A percentile compares a stretch with the other conserved stretches of the same genome.
These are phyloP conservation scores for Drosophila tsacasi DNA, from an alignment of 1,140 invertebrate species.

Conservation along the genomic window DNA sequence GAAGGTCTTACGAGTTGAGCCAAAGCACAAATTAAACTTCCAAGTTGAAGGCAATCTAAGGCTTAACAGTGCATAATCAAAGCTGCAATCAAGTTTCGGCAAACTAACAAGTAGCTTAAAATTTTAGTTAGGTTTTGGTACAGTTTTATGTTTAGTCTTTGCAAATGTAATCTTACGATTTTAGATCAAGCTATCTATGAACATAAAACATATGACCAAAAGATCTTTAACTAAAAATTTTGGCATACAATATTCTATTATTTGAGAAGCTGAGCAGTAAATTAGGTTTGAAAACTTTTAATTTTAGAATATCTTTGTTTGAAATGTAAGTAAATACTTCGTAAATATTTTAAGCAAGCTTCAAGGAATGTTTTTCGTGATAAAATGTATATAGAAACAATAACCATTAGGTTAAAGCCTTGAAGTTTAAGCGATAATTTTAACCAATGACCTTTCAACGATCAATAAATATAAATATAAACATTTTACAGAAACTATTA, in stretches of 20 bases:
- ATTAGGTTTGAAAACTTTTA: background rate
- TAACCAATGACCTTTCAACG: background rate
- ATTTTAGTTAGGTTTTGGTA: too few relatives aligned
- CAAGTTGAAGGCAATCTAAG: background rate
- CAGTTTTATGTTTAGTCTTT: background rate
- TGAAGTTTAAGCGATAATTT: background rate
- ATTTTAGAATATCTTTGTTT: background rate
- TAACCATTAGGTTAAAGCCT: background rate
- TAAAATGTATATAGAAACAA: too few relatives aligned
- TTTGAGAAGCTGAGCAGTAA: background rate
- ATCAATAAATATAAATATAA: background rate
- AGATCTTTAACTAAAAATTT: background rate
- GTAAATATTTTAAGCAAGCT: background rate
- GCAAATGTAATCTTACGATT: background rate
- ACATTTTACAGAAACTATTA: too few relatives aligned
- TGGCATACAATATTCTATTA: background rate
- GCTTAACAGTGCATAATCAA: background rate
- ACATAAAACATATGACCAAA: background rate
- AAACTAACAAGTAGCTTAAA: background rate
- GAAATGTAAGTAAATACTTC: background rate
- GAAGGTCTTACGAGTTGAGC: background rate
- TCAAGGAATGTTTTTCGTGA: background rate
- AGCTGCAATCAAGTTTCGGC: background rate
- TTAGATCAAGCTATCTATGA: background rate
- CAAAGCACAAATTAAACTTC: background rate